Evolutionary conservation across 2,113 vertebrate genomes (phyloP).

Genomic region (Elephas maximus): DNA sequence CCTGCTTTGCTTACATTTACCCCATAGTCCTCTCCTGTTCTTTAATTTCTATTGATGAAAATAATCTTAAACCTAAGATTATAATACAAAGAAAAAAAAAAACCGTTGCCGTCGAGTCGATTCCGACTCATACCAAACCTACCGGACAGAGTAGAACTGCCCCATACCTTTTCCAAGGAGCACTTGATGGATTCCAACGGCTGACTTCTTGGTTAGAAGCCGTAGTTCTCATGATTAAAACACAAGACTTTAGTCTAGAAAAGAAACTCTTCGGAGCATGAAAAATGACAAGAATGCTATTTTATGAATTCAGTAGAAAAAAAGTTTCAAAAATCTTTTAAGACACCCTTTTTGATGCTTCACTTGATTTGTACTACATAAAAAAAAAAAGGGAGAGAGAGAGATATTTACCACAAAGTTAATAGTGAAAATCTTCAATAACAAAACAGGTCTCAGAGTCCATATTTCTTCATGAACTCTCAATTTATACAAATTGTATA

Average conservation of each 20-base stretch:
- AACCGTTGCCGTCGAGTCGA: too few relatives aligned
- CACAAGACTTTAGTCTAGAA: background rate
- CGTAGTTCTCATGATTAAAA: too few relatives aligned
- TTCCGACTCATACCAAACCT: too few relatives aligned
- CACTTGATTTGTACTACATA: conserved; percentile 52
- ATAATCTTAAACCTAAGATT: conserved; percentile 45
- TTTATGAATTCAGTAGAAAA: conserved; percentile 17
- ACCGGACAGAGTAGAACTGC: too few relatives aligned
- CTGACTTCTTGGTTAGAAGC: too few relatives aligned
- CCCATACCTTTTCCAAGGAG: too few relatives aligned
- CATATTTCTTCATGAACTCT: conserved; percentile 73
- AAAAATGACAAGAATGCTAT: conserved; percentile 25
- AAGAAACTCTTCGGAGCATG: background rate
- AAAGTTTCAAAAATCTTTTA: conserved; percentile 33
- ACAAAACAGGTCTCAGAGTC: conserved; percentile 57
- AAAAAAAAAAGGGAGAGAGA: conserved; percentile 32
- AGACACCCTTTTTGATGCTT: conserved; percentile 44
- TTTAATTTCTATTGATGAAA: conserved; percentile 62
- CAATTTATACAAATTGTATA: conserved; percentile 72
- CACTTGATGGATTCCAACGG: too few relatives aligned
- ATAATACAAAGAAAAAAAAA: background rate
- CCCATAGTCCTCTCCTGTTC: background rate
- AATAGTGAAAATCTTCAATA: conserved; percentile 67
- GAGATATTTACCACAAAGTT: conserved; percentile 72
- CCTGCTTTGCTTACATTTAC: background rate